Percentiles rank a stretch among this genome's conserved stretches.
Evolutionary conservation across 2,797 vertebrate species (phyloP).

Genomic region (Kryptolebias ocellatus): DNA sequence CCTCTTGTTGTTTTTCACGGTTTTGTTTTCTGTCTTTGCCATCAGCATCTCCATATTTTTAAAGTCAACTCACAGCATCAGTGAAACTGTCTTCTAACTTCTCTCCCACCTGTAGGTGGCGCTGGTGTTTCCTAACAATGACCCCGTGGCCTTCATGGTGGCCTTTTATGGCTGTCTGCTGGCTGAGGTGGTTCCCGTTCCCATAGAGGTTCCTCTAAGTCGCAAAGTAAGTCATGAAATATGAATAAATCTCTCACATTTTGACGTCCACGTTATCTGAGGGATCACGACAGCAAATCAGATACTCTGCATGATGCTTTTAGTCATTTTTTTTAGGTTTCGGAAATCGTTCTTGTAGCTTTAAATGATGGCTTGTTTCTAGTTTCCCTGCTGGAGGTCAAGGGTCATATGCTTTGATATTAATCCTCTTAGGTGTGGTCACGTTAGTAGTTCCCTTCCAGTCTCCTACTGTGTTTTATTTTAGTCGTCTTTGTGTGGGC

Average conservation of each 20-base stretch:
- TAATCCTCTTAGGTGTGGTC: slow-evolving; percentile 14
- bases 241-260: not conserved
- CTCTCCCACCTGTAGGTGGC: slow-evolving; percentile 86
- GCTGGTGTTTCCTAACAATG: slow-evolving; percentile 97
- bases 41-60: too few relatives aligned
- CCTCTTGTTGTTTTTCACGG: too few relatives aligned
- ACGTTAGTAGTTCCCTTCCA: slow-evolving; percentile 18
- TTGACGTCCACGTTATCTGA: too few relatives aligned
- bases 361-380: slow-evolving; percentile 19
- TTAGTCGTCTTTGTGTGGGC: not conserved
- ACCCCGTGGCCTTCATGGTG: slow-evolving; percentile 98
- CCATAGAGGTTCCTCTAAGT: slow-evolving; percentile 97
- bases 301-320: not conserved
- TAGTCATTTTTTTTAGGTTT: too few relatives aligned
- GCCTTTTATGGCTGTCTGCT: slow-evolving; percentile 97
- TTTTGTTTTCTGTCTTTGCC: too few relatives aligned
- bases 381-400: slow-evolving; percentile 23
- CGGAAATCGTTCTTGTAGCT: not conserved
- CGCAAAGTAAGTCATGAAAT: slow-evolving; percentile 87
- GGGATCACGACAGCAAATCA: not conserved
- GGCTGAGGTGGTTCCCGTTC: slow-evolving; percentile 96
- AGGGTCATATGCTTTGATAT: slow-evolving; percentile 7
- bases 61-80: too few relatives aligned
- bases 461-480: slow-evolving; percentile 7
- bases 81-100: not conserved